Base-by-base conservation (phyloP, 1,140 invertebrate genomes). In the Rhynchophorus ferrugineus region DNA sequence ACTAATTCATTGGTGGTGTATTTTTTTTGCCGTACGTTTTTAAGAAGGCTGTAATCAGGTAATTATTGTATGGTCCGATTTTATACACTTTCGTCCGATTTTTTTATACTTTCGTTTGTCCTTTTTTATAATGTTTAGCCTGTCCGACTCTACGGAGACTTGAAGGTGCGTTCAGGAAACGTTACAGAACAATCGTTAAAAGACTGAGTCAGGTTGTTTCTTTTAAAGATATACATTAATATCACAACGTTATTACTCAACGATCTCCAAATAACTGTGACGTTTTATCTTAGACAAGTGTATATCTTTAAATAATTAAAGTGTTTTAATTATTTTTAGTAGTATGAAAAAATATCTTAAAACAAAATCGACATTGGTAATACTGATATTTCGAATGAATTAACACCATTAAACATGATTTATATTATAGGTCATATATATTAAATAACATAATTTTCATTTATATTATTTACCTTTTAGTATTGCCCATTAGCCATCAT, bases 1-100 rank as follows among this genome's bases (percentile, higher is more conserved):
- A 64, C 62, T 64, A 64, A 64, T 64, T 56, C 45, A 60, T 59
- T 64, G 61, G 61, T 64, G 59, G 57, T 64, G 58, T 64, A 64
- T 64, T 64, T 64, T 54, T 64, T 62, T 61, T 62, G 57, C 60
- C 56, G 54, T 60, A 61, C 61, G 49, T 59, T 45, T 55, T 46
- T 53, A 56, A 57, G 62, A 64, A 57, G 62, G 61, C 59, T 54
- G 44, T 57, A 56, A 60, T 48, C 62, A 64, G 62, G 62, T 64
- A 64, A 64, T 61, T 58, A 48, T 48, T 56, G 50, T 61, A 57
- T 61, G 60, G 60, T 58, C 50, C 48, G 47, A 44, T 50, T 49
- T 46, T 55, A 46, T 59, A 51, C 34, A 52, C 42, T 55, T 33
- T 49, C 16, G 37, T 49, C 38, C 47, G 37, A 44, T 44, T 43